A percentile compares a stretch with the other conserved stretches of the same genome.
Conservation (phyloP, 2,113 vertebrate species). For the Anthoscopus minutus region DNA sequence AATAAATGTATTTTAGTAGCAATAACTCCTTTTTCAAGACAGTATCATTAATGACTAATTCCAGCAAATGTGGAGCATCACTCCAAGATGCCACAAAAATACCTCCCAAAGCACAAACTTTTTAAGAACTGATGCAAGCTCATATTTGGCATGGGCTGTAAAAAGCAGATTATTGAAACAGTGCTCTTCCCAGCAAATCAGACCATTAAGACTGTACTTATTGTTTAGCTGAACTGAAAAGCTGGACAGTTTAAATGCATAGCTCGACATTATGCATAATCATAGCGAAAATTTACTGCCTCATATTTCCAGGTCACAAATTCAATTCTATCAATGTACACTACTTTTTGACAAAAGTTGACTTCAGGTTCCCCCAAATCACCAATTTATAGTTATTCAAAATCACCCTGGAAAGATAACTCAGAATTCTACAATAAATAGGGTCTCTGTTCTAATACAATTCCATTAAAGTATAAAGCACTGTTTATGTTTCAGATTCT, state of each 20-base stretch:
- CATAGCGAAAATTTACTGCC: slow-evolving; percentile 42
- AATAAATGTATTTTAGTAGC: slow-evolving; percentile 38
- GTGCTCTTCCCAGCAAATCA: slow-evolving; percentile 58
- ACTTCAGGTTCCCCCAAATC: not conserved
- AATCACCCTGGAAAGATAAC: not conserved
- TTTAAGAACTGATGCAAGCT: slow-evolving; percentile 44
- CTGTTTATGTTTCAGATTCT: not conserved
- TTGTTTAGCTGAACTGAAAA: slow-evolving; percentile 57
- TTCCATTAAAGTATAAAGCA: not conserved
- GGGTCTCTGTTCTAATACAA: not conserved
- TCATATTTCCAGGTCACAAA: slow-evolving; percentile 24
- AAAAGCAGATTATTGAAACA: slow-evolving; percentile 62
- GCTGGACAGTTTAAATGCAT: slow-evolving; percentile 43
- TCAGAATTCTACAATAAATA: not conserved
- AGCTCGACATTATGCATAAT: slow-evolving; percentile 35
- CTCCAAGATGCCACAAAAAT: slow-evolving; percentile 39
- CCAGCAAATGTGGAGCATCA: slow-evolving; percentile 34
- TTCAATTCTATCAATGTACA: slow-evolving; percentile 25
- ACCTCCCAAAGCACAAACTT: slow-evolving; percentile 63
- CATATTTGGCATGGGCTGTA: slow-evolving; percentile 47
- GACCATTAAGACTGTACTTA: slow-evolving; percentile 64
- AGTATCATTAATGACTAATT: slow-evolving; percentile 50
- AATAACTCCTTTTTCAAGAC: slow-evolving; percentile 55
- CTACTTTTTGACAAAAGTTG: not conserved
- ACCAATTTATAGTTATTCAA: not conserved